Base-by-base conservation (phyloP, 2,888 invertebrate genomes). In the Platycnemis pennipes region DNA sequence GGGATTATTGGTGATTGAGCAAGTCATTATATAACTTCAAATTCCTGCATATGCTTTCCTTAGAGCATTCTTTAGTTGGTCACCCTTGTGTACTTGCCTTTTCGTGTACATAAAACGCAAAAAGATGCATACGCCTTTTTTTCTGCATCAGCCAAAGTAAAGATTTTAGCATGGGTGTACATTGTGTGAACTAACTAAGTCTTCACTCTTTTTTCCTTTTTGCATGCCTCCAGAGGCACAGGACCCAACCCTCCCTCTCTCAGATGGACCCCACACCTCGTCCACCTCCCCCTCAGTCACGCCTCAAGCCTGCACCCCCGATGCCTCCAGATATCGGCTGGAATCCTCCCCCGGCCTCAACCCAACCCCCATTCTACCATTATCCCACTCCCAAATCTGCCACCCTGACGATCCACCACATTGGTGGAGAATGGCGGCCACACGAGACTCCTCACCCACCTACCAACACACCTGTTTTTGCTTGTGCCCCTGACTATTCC, bases 171-270 rank as follows among this genome's bases (percentile, higher is more conserved):
- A 91, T 69, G 91, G 56, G 63, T 63, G 56, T 63, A 91, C 91
- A 91, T 63, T n/a, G 63, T 63, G 26, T 91, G 16, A 91, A 91
- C 91, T 91, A 91, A 91, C 91, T 42, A 44, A 63, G 56, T 91
- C 91, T 91, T 91, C 63, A 37, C 63, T 91, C 91, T 87, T 87
- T 46, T n/a, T 87, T 87, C 87, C 87, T 91, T 91, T 77, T 91
- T 91, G 91, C 91, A 91, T 91, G 91, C 91, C 91, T 63, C 91
- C 91, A 91, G 91, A 91, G 91, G 91, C 91, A 91, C 91, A 91
- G 91, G 91, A 63, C 91, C 77, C 77, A 37, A 37, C 77, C 37
- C 26, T 69, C 91, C 63, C 19, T 63, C n/a, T 69, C 91, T 49
- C 63, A 63, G 63, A 63, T 37, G 49, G 91, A 91, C 26, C 63